Percentiles rank a stretch among this genome's conserved stretches.
phyloP scores from a whole-genome alignment of 2,888 invertebrate species.

The Tipula unca region DNA sequence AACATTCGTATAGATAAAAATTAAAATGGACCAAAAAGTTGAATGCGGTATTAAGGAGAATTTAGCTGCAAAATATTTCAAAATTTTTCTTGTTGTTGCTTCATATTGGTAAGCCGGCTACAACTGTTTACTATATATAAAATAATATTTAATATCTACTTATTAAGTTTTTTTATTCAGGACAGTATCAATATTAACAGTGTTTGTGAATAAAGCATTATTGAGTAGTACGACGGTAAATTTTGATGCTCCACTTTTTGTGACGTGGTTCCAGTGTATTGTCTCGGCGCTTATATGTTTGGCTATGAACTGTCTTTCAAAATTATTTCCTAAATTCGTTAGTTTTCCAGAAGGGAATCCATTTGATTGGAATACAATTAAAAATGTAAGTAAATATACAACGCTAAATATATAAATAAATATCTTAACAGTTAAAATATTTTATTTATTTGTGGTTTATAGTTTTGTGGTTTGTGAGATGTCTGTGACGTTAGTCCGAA shows the following conservation, averaged over 20 bases:
- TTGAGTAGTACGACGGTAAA: constrained; percentile 63
- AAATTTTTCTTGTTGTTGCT: constrained; percentile 64
- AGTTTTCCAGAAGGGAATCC: constrained; percentile 71
- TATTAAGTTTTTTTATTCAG: constrained; percentile 43
- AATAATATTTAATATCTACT: too few species aligned
- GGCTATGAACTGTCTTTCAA: constrained; percentile 53
- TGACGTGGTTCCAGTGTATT: constrained; percentile 95
- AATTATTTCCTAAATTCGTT: constrained; percentile 54
- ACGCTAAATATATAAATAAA: too few species aligned
- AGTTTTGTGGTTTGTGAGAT: too few species aligned
- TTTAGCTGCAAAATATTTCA: constrained; percentile 53
- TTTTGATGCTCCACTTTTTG: constrained; percentile 89
- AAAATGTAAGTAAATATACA: constrained; percentile 51
- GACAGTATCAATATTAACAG: constrained; percentile 86
- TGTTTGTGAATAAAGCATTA: constrained; percentile 88
- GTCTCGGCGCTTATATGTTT: constrained; percentile 75
- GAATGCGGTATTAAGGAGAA: constrained; percentile 30
- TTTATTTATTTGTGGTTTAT: too few species aligned
- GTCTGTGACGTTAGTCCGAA: too few species aligned
- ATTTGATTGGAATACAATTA: constrained; percentile 54
- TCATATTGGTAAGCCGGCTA: constrained; percentile 60
- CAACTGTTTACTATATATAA: constrained; percentile 18
- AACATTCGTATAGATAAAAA: neutral
- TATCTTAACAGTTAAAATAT: too few species aligned
- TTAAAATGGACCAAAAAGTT: constrained; percentile 36